Base-by-base conservation (phyloP, 2,888 invertebrate genomes). In the Tenthredo mesomela region DNA sequence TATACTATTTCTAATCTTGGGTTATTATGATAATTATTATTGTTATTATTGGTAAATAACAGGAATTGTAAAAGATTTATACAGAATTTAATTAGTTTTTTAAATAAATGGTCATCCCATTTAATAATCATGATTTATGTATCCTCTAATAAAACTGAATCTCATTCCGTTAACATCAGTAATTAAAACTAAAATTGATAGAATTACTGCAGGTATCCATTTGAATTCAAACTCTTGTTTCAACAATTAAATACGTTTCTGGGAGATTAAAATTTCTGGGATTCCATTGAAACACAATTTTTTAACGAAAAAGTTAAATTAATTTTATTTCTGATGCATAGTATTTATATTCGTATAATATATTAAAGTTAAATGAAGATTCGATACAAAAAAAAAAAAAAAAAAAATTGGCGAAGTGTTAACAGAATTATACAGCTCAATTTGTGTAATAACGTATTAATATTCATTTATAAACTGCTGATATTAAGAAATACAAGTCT, bases 221-320 rank as follows among this genome's bases (percentile, higher is more conserved):
- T 47, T 4, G 15, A 15, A 50, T 15, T 18, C 18, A 50, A 18
- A 18, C 15, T 15, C 50, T 50, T 18, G 18, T 18, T 50, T 2
- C 3, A n/a, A 54, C 6, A 54, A 7, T 54, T 54, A 0, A 1
- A 54, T 54, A 54, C 18, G 7, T 54, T 33, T 33, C 33, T 37
- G 37, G 37, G 18, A 29, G 67, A 67, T 61, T 12, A 12, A 3
- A 61, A 21, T 61, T 61, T 25, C 7, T 40, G 18, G n/a, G 40
- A 71, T 37, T 15, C 7, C 0, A 77, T 29, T 50, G 18, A 54
- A 77, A 25, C 77, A 80, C 80, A 15, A 80, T 61, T 61, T 21
- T 40, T 6, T 40, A 40, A 61, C 61, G 58, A 61, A 80, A 61
- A 80, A 80, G 80, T 80, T 80, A 25, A 61, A 80, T 80, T 40